A percentile compares a stretch with the other conserved stretches of the same genome.
Evolutionary conservation across 2,797 vertebrate genomes (phyloP).

Genomic region (Aselliscus stoliczkanus): DNA sequence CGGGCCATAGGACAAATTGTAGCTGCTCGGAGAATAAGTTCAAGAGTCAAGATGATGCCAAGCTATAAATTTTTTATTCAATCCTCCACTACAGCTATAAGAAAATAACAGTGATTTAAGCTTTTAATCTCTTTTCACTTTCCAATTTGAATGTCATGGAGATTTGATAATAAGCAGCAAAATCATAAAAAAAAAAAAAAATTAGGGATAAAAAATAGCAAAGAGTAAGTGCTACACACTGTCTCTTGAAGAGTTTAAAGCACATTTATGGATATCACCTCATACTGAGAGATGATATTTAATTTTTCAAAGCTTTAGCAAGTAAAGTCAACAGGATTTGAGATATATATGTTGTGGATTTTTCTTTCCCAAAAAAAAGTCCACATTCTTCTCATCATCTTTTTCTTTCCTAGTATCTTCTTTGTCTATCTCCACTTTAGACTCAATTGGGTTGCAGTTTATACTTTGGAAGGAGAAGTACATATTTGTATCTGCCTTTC

Average conservation of each 20-base stretch:
- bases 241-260: conserved; percentile 2
- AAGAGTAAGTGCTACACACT: background rate
- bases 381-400: background rate
- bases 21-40: conserved; percentile 6
- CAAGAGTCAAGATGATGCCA: conserved; percentile 16
- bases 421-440: background rate
- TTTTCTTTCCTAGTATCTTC: background rate
- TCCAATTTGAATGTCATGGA: conserved; percentile 49
- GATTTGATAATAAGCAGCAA: conserved; percentile 48
- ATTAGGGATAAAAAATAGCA: background rate
- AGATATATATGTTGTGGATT: background rate
- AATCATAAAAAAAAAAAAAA: conserved; percentile 17
- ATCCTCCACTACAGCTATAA: background rate
- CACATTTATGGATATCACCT: background rate
- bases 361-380: background rate
- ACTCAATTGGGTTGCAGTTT: background rate
- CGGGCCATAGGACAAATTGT: background rate
- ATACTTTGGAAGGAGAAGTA: background rate
- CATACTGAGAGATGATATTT: conserved; percentile 3
- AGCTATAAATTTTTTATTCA: conserved; percentile 31
- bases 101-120: conserved; percentile 1
- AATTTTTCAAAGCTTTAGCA: conserved; percentile 10
- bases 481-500: background rate
- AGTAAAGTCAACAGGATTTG: background rate
- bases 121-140: conserved; percentile 44